A percentile compares a stretch with the other conserved stretches of the same genome.
Conservation (phyloP, 2,797 vertebrate genomes). For the Hemitrygon akajei region DNA sequence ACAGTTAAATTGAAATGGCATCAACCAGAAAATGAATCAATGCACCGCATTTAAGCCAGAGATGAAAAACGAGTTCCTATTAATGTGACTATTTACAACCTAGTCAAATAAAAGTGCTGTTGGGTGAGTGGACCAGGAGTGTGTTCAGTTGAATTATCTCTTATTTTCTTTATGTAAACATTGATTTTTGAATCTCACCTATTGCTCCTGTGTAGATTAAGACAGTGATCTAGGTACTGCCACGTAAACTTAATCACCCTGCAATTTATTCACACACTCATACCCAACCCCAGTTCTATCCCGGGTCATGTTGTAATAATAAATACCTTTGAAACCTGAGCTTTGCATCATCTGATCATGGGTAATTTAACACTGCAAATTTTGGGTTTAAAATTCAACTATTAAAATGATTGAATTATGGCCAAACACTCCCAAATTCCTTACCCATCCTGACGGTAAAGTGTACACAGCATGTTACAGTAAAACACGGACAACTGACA, state of each 20-base stretch:
- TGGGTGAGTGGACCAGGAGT: background rate
- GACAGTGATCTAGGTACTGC: background rate
- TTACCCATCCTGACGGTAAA: background rate
- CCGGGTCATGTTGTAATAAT: background rate
- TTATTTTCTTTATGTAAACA: background rate
- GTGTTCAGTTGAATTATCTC: background rate
- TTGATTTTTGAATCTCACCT: background rate
- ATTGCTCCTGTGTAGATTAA: no score
- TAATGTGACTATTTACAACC: background rate
- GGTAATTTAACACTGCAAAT: background rate
- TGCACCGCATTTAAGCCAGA: background rate
- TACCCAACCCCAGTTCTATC: background rate
- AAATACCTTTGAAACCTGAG: conserved; percentile 18
- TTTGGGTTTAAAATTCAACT: background rate
- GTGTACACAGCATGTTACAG: conserved; percentile 15
- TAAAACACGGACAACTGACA: background rate
- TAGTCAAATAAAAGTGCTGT: background rate
- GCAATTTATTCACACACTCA: background rate
- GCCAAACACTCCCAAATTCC: background rate
- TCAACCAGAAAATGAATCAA: background rate
- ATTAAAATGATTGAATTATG: background rate
- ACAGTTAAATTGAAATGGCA: conserved; percentile 3
- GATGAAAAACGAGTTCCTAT: background rate
- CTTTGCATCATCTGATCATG: background rate
- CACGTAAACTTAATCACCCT: background rate